Evolutionary conservation across 2,888 invertebrate genomes (phyloP).

Genomic region (Eretmocerus hayati): DNA sequence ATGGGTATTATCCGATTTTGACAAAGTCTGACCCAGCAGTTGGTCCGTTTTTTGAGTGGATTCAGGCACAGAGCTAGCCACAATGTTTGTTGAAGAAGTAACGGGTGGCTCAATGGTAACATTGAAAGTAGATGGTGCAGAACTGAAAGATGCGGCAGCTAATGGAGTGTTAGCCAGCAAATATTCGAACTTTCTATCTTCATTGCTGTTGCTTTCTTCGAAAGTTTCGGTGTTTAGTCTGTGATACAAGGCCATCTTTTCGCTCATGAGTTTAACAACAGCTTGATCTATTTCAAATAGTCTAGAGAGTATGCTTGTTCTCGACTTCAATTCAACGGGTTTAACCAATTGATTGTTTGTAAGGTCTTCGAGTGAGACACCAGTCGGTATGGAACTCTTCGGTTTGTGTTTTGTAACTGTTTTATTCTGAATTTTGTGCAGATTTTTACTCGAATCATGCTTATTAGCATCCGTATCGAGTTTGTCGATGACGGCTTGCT

Average conservation of each 20-base stretch:
- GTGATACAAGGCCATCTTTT: slow-evolving; percentile 54
- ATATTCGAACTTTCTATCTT: neutral
- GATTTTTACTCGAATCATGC: slow-evolving; percentile 9
- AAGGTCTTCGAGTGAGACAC: neutral
- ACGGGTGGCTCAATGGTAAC: too few species aligned
- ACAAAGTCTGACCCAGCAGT: too few species aligned
- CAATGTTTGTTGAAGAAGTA: too few species aligned
- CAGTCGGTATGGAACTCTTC: neutral
- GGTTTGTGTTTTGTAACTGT: slow-evolving; percentile 26
- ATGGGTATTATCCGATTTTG: neutral
- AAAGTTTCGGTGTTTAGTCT: slow-evolving; percentile 47
- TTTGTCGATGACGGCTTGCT: too few species aligned
- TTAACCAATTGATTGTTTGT: slow-evolving; percentile 16
- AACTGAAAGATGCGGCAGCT: too few species aligned
- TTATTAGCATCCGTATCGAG: slow-evolving; percentile 15
- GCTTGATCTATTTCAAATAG: slow-evolving; percentile 58
- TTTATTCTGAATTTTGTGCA: slow-evolving; percentile 29
- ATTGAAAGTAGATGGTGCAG: too few species aligned
- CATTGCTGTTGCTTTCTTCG: neutral
- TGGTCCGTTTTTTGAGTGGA: too few species aligned
- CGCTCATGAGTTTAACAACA: slow-evolving; percentile 53
- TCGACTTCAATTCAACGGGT: slow-evolving; percentile 25
- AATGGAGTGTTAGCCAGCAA: neutral
- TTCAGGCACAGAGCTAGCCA: too few species aligned
- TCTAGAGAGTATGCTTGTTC: slow-evolving; percentile 48